Conservation (phyloP, 2,888 invertebrate species). For the Megalurothrips usitatus region DNA sequence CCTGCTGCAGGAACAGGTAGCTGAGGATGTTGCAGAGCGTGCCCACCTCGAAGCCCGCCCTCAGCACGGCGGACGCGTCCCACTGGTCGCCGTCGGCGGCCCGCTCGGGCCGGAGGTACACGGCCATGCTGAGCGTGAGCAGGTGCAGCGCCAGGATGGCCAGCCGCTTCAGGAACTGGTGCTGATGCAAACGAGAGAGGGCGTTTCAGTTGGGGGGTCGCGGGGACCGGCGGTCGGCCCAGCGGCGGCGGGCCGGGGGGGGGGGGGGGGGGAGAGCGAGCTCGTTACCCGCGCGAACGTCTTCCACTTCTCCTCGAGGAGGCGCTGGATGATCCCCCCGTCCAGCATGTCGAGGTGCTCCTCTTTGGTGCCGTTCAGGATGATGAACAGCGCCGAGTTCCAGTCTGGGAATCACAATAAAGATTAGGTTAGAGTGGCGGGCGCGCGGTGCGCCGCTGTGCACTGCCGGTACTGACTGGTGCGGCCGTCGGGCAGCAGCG, state of each 20-base stretch:
- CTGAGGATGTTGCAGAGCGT: conserved; percentile 81
- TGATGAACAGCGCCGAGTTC: conserved; percentile 97
- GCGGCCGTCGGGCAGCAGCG: conserved; percentile 86
- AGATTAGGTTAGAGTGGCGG: neutral
- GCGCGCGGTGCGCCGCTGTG: neutral
- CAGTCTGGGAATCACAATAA: conserved; percentile 63
- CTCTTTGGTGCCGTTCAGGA: conserved; percentile 93
- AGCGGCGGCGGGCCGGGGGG: neutral
- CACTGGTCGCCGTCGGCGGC: conserved; percentile 54
- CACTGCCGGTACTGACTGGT: conserved; percentile 66
- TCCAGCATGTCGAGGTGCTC: conserved; percentile 98
- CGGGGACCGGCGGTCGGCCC: neutral
- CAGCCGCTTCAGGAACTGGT: conserved; percentile 87
- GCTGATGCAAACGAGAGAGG: conserved; percentile 53
- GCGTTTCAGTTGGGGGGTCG: too few relatives aligned
- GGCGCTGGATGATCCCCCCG: conserved; percentile 93
- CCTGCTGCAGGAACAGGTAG: conserved; percentile 86
- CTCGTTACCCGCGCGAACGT: conserved; percentile 85
- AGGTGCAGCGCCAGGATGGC: conserved; percentile 84
- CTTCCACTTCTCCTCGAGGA: conserved; percentile 99
- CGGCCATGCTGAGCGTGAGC: conserved; percentile 78
- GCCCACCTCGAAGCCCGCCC: conserved; percentile 77
- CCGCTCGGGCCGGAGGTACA: conserved; percentile 81
- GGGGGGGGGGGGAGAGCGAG: too few relatives aligned
- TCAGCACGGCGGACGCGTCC: conserved; percentile 48